phyloP scores from a whole-genome alignment of 2,797 vertebrate species.

The Acanthiza pusilla region DNA sequence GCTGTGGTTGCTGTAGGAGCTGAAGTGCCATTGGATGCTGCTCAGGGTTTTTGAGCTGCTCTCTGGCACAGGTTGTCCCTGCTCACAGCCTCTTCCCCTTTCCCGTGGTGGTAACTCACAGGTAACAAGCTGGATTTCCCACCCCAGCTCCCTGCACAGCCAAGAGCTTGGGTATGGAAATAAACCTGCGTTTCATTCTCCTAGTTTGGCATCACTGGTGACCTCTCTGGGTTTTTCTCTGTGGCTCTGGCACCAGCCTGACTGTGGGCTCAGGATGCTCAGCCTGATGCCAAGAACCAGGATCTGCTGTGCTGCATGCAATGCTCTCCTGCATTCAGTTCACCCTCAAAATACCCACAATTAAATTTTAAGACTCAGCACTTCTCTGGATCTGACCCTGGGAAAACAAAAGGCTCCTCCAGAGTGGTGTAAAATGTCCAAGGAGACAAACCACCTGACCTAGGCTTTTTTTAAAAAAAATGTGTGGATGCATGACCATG shows the following conservation, averaged over 20 bases:
- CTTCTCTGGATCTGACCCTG: not conserved
- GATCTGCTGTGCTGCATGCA: not conserved
- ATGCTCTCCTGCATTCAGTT: not conserved
- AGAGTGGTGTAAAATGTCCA: not conserved
- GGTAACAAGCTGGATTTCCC: not conserved
- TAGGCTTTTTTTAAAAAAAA: not conserved
- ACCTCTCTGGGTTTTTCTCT: not conserved
- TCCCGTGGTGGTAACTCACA: not conserved
- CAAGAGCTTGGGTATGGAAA: not conserved
- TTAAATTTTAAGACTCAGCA: not conserved
- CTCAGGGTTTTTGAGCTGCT: rapidly evolving
- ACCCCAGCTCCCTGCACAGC: not conserved
- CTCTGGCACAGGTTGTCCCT: not conserved
- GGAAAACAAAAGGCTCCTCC: not conserved
- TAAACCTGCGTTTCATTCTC: not conserved
- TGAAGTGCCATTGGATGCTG: not conserved
- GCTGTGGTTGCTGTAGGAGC: not conserved
- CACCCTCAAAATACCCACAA: not conserved
- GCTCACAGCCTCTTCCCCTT: not conserved
- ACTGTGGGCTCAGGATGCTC: not conserved
- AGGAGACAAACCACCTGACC: not conserved
- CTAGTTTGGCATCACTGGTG: not conserved
- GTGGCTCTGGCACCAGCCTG: not conserved
- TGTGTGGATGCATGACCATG: not conserved
- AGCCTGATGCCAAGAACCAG: not conserved